Conservation (phyloP, 2,888 invertebrate genomes). For the Ctena decussata region DNA sequence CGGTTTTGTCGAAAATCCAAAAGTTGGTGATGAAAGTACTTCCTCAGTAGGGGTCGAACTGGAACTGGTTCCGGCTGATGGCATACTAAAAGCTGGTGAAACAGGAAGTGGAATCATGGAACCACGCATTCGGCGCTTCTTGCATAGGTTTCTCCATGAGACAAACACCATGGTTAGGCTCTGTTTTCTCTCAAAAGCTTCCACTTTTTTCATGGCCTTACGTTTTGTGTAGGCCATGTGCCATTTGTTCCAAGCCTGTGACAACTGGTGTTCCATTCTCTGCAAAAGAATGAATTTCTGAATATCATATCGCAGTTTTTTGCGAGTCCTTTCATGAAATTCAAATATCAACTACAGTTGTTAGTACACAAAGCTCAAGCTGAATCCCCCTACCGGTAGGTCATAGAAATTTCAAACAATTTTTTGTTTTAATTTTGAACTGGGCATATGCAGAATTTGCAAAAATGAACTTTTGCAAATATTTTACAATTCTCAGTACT, state of each 20-base stretch:
- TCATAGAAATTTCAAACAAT: no score
- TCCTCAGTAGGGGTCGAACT: constrained; percentile 56
- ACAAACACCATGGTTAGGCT: constrained; percentile 71
- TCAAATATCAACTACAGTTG: no score
- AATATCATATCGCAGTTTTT: no score
- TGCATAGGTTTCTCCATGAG: constrained; percentile 64
- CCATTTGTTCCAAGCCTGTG: constrained; percentile 73
- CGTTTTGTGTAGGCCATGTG: constrained; percentile 68
- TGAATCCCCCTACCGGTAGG: no score
- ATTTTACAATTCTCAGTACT: no score
- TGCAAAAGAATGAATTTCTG: not conserved
- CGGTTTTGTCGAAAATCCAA: constrained; percentile 2
- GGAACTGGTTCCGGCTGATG: constrained; percentile 27
- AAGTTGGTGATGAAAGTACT: constrained; percentile 27
- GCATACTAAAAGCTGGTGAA: constrained; percentile 53
- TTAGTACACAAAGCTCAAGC: no score
- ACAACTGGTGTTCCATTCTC: constrained; percentile 65
- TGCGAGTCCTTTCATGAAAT: no score
- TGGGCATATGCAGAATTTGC: no score
- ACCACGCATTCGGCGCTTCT: constrained; percentile 32
- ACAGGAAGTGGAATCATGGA: constrained; percentile 60
- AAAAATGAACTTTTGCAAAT: no score
- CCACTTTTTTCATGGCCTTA: constrained; percentile 62
- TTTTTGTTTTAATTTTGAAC: no score
- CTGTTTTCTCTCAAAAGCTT: constrained; percentile 66